Percentiles rank a stretch among this genome's conserved stretches.
Evolutionary conservation across 2,797 vertebrate species (phyloP).

Genomic region (Brachyrhaphis roseni): DNA sequence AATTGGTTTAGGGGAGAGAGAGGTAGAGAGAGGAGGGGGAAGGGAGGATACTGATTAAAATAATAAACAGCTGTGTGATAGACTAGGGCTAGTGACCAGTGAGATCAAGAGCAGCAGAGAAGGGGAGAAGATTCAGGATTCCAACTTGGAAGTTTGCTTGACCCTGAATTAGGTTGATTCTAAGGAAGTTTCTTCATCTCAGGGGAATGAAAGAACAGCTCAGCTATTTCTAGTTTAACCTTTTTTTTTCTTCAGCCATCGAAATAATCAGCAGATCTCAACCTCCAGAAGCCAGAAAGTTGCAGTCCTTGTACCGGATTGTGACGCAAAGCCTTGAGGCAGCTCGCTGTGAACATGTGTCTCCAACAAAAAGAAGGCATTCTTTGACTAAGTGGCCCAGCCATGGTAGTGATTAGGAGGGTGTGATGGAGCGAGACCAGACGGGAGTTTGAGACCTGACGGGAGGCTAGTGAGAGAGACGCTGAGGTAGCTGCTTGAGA

Average conservation of each 20-base stretch:
- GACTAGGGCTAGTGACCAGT: slow-evolving; percentile 64
- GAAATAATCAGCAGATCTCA: slow-evolving; percentile 27
- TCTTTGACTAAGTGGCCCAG: slow-evolving; percentile 69
- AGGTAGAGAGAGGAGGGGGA: slow-evolving; percentile 82
- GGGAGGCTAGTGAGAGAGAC: slow-evolving; percentile 42
- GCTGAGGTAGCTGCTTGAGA: slow-evolving; percentile 53
- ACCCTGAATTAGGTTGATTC: slow-evolving; percentile 22
- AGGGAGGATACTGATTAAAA: slow-evolving; percentile 95
- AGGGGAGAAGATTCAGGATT: slow-evolving; percentile 45
- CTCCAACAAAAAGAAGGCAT: slow-evolving; percentile 65
- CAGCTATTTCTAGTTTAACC: slow-evolving; percentile 15
- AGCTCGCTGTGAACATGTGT: slow-evolving; percentile 59
- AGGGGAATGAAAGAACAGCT: slow-evolving; percentile 1
- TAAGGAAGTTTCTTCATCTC: slow-evolving; percentile 24
- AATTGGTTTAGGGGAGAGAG: slow-evolving; percentile 68
- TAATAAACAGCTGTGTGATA: slow-evolving; percentile 93
- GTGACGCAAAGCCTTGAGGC: slow-evolving; percentile 35
- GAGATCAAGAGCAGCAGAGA: slow-evolving; percentile 48
- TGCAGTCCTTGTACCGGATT: slow-evolving; percentile 25
- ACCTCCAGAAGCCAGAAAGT: slow-evolving; percentile 23
- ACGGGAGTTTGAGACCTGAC: slow-evolving; percentile 47
- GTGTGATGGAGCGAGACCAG: slow-evolving; percentile 72
- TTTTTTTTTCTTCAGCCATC: slow-evolving; percentile 35
- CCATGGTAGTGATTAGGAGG: slow-evolving; percentile 73
- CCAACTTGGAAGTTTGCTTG: slow-evolving; percentile 26